A percentile compares a stretch with the other conserved stretches of the same genome.
Evolutionary conservation across 2,888 invertebrate genomes (phyloP).

Genomic region (Stramonita haemastoma): DNA sequence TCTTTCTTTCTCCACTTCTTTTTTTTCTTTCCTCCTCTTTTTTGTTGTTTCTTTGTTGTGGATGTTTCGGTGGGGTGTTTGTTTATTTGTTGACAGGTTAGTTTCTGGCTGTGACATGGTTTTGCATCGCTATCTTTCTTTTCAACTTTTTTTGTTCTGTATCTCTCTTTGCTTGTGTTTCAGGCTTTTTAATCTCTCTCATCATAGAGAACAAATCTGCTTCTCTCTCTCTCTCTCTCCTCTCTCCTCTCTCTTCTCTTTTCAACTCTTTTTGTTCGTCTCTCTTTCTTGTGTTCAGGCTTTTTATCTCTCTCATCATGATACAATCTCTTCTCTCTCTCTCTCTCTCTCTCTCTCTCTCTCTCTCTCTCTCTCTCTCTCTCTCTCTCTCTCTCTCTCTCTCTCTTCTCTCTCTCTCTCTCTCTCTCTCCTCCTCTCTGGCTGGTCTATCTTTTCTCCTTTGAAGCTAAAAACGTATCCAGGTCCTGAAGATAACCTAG

Average conservation of each 20-base stretch:
- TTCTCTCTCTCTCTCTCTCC: not conserved
- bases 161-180: no score
- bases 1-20: not conserved
- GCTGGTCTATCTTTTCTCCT: not conserved
- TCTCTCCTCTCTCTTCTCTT: no score
- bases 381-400: not conserved
- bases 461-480: not conserved
- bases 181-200: not conserved
- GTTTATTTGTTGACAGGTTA: not conserved
- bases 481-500: no score
- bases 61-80: not conserved
- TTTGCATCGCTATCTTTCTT: not conserved
- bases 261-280: no score
- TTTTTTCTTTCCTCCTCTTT: not conserved
- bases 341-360: not conserved
- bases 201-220: no score
- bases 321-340: not conserved
- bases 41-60: not conserved
- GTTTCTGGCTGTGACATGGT: not conserved
- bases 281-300: no score
- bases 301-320: no score
- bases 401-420: not conserved
- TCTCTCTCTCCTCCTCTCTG: not conserved
- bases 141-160: not conserved
- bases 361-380: not conserved